Evolutionary conservation across 1,140 invertebrate species (phyloP).

Genomic region (Ephestia elutella): DNA sequence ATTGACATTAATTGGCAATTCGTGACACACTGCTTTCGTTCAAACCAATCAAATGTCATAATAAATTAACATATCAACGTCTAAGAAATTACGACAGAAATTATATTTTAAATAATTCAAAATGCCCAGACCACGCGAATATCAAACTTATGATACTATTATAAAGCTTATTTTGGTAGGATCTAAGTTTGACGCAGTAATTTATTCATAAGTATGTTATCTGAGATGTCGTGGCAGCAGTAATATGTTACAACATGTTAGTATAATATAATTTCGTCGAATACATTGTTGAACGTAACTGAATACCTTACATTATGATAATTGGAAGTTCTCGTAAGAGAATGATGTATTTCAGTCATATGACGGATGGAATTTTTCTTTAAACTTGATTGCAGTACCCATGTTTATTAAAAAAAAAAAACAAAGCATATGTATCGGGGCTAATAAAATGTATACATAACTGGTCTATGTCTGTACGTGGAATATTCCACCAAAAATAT

Average conservation of each 20-base stretch:
- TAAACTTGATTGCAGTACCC: too few species aligned
- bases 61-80: too few species aligned
- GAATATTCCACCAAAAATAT: too few species aligned
- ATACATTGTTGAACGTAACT: neutral
- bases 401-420: too few species aligned
- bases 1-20: too few species aligned
- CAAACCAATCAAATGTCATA: too few species aligned
- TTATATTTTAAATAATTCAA: neutral
- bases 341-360: neutral
- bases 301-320: neutral
- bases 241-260: constrained; percentile 3
- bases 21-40: too few species aligned
- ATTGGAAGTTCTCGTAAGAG: neutral
- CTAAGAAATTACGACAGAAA: neutral
- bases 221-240: neutral
- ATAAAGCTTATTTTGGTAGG: neutral
- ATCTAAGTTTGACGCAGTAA: neutral
- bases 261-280: neutral
- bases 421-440: too few species aligned
- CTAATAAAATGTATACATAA: too few species aligned
- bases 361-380: too few species aligned
- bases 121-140: neutral
- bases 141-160: neutral
- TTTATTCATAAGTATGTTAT: constrained; percentile 2
- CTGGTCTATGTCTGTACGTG: too few species aligned